Base-by-base conservation (phyloP, 1,140 invertebrate species). In the Glomeris maerens region DNA sequence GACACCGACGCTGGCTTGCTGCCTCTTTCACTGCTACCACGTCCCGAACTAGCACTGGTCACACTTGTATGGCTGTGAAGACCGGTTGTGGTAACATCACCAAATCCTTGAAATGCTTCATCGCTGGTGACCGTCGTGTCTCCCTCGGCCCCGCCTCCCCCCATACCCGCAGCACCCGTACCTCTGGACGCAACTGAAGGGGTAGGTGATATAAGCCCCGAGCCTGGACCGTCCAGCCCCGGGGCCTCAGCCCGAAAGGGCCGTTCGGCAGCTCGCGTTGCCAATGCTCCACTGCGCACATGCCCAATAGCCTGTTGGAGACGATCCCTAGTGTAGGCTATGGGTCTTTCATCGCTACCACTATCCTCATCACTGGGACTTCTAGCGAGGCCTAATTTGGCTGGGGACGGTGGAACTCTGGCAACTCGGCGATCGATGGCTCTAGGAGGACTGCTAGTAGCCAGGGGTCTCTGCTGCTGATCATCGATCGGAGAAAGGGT, bases 141-240 rank as follows among this genome's bases (percentile, higher is more conserved):
- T 21, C 40, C 40, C 5, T 42, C 40, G 20, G 42, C 44, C 20
- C 47, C 26, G 22, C 49, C 22, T 17, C 36, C 42, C n/a, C 50
- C 48, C 17, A 79, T 66, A 63, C 79, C 79, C 2, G 75, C 77
- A 21, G 80, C 80, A 27, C 75, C 75, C 3, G 77, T 26, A 64
- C 0, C 76, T 74, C 38, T 47, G 21, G 13, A 13, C 14, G 23
- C 14, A 49, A 29, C 27, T 44, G 45, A 25, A 21, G 50, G 51
- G n/a, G 52, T 40, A 25, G n/a, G 29, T 21, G 52, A 17, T 13
- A 22, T 38, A 3, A 28, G 31, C 21, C 27, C 46, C 28, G 21
- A 46, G 41, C 14, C 41, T 20, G 25, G 52, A 44, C 21, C 23
- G 44, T 45, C 41, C 41, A 56, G 27, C 42, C 55, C 57, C 17